Evolutionary conservation across 2,888 invertebrate species (phyloP), one percentile per base, ranked within the genome.

Genomic region (Lypha dubia): DNA sequence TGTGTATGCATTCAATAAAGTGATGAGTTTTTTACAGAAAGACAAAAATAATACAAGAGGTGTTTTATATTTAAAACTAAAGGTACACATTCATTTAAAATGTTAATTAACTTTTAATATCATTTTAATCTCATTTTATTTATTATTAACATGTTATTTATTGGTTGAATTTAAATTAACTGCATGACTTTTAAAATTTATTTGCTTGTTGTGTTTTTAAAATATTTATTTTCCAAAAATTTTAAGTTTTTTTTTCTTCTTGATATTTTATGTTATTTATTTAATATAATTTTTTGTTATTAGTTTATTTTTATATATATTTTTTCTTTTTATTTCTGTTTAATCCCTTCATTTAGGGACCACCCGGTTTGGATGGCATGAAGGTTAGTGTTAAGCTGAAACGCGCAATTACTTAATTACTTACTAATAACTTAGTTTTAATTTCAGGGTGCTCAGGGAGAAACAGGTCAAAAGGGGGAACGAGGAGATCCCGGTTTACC

Each of bases 311-410:
- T 44, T 15, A 15, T 28, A 44, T 62, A 41, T 60, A 41, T 79
- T 82, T 79, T 74, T 84, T 84, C 84, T 83, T 85, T 86, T 86
- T 87, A 82, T 87, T 86, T 84, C 84, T 53, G 8, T 84, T 80
- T 84, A 75, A 84, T 49, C 35, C 32, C 67, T 60, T 24, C 41
- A 22, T 49, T 46, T 51, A 98, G 98, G 98, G 98, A 92, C 96
- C 97, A 88, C 96, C 97, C 86, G 98, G 98, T 93, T 95, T 98
- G 93, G 98, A 98, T 94, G 98, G 98, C 93, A 97, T 98, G 96
- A 98, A 98, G 96, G 97, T 97, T 94, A 71, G 58, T 68, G 17
- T 6, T 17, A 28, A 8, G 17, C 24, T 11, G 35, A 75, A 20
- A 38, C 2, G n/a, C n/a, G n/a, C n/a, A n/a, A n/a, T n/a, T n/a